Base-by-base conservation (phyloP, 2,888 invertebrate species). In the Pseudococcus longispinus region DNA sequence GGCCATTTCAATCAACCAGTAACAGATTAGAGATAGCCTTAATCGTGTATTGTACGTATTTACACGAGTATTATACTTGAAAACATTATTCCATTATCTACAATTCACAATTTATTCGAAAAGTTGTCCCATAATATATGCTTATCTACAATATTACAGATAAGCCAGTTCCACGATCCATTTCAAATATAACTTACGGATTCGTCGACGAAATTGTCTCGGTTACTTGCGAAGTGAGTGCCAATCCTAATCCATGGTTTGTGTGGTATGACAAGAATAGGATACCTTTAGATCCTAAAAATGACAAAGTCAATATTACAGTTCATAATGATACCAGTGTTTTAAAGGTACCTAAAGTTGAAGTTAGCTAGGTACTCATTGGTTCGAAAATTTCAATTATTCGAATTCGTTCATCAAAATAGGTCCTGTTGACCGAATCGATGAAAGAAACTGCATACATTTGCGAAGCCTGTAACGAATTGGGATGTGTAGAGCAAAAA, bases 381-480 rank as follows among this genome's bases (percentile, higher is more conserved):
- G 9, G 9, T 37, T 37, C 9, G 4, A 15, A 46, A 46, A 15
- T 46, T 15, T 11, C n/a, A n/a, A n/a, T n/a, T n/a, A n/a, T n/a
- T n/a, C 15, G 3, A 15, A 46, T 13, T 46, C 15, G 46, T 46
- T 46, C 13, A 46, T 11, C 5, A 51, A 4, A 51, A 46, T 46
- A 46, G 13, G 44, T 46, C 13, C 13, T 46, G 1, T 23, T 84
- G 55, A 84, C 65, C 15, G 37, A 60, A 23, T 20, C 18, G n/a
- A 9, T 37, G 23, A 37, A 13, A 5, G 37, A 84, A 20, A 37
- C 46, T 18, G 18, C 1, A 5, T 84, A 37, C 84, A 65, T 74
- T 29, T 86, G 86, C 51, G 86, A 86, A 51, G 86, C 86, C 23
- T 86, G 86, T 46, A 86, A 86, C 55, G 20, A 86, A 55, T 51